Evolutionary conservation across 1,140 invertebrate species (phyloP), one percentile per base, ranked within the genome.

Genomic region (Scaptomyza montana): DNA sequence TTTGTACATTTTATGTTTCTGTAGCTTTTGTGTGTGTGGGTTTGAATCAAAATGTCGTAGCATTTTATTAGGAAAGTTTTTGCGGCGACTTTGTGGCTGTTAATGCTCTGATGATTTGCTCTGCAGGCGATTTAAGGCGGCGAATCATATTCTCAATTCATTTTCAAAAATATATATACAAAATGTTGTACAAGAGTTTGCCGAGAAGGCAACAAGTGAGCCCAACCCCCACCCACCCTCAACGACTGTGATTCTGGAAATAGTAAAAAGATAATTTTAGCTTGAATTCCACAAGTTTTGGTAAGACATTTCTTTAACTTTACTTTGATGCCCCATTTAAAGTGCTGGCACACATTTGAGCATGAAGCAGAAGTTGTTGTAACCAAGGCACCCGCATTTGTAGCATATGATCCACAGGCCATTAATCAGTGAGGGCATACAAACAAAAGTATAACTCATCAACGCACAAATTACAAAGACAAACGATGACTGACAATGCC

Each of bases 391-490:
- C 81, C 78, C 74, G 63, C 74, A 77, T 59, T 45, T 60, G 46
- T 49, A 45, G 65, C 70, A 73, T 53, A 74, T 74, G 71, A 74
- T 74, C 71, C 64, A 73, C 78, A 85, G 66, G 70, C 69, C 82
- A 86, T 86, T 87, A 86, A 86, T 86, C 81, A 86, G 81, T 49
- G 13, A 30, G 54, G 66, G 55, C 70, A 65, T 46, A 64, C 72
- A 76, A 50, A 59, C 66, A 61, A 78, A 73, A 81, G 70, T 81
- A 87, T 86, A 86, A 86, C 81, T 86, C 81, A 86, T 87, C 81
- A 87, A 77, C 82, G 75, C 82, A 79, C 82, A 87, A 86, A 86
- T 87, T 87, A 87, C 84, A 82, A 86, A 89, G 79, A 89, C 82
- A 84, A 87, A 77, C 84, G 84, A 89, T 87, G 76, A 82, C 54